Conservation (phyloP, 2,113 vertebrate species). For the Coregonus clupeaformis region DNA sequence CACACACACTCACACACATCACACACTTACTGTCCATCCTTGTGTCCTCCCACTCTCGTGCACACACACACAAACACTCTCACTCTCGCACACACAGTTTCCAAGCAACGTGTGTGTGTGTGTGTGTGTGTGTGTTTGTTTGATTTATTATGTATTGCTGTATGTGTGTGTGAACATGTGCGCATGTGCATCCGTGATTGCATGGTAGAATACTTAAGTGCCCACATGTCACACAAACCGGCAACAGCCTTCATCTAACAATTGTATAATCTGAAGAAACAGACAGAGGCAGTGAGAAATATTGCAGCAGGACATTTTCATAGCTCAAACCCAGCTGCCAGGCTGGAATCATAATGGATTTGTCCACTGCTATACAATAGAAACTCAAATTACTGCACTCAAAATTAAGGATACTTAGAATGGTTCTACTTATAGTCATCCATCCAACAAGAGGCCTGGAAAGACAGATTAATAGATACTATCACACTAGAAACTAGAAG, state of each 20-base stretch:
- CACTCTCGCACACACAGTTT: background rate
- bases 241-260: background rate
- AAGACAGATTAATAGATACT: no score
- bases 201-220: background rate
- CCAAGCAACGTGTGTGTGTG: conserved; percentile 17
- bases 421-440: background rate
- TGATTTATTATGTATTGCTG: no score
- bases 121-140: background rate
- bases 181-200: background rate
- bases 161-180: conserved; percentile 10
- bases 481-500: no score
- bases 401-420: background rate
- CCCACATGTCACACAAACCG: background rate
- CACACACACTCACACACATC: background rate
- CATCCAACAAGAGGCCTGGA: no score
- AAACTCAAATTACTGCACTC: background rate
- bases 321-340: background rate
- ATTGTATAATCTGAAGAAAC: background rate
- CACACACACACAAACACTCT: background rate
- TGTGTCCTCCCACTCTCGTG: background rate
- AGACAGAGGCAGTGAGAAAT: background rate
- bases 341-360: no score
- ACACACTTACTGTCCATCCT: background rate
- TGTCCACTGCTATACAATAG: no score
- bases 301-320: background rate